Evolutionary conservation across 2,113 vertebrate genomes (phyloP).

Genomic region (Sisor rabdophorus): DNA sequence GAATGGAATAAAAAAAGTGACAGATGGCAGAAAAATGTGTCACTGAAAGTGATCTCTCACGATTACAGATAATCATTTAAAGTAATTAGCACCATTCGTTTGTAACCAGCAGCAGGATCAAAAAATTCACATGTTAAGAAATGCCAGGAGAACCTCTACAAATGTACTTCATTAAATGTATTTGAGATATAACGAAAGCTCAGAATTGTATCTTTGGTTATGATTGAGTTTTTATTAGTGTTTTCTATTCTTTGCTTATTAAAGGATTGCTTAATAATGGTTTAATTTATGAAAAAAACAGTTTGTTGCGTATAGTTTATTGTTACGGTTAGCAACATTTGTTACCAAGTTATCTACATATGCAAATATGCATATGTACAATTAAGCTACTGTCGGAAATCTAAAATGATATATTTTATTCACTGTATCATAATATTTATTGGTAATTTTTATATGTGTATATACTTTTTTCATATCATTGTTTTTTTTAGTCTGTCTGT

Average conservation of each 20-base stretch:
- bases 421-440: too few species aligned
- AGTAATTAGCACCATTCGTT: slow-evolving; percentile 15
- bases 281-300: background rate
- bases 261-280: background rate
- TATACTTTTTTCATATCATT: too few species aligned
- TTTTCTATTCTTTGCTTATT: background rate
- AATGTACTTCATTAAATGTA: slow-evolving; percentile 15
- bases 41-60: slow-evolving; percentile 6
- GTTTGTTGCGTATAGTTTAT: background rate
- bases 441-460: too few species aligned
- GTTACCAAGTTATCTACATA: background rate
- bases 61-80: background rate
- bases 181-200: background rate
- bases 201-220: background rate
- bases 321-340: background rate
- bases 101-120: background rate
- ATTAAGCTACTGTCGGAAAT: background rate
- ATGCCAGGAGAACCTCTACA: background rate
- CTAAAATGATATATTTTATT: background rate
- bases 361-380: background rate
- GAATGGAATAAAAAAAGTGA: background rate
- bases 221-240: background rate
- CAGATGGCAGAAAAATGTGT: background rate
- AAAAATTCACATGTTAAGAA: slow-evolving; percentile 16
- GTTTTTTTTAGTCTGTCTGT: too few species aligned